Evolutionary conservation across 2,888 invertebrate genomes (phyloP).

Genomic region (Hetaerina titia): DNA sequence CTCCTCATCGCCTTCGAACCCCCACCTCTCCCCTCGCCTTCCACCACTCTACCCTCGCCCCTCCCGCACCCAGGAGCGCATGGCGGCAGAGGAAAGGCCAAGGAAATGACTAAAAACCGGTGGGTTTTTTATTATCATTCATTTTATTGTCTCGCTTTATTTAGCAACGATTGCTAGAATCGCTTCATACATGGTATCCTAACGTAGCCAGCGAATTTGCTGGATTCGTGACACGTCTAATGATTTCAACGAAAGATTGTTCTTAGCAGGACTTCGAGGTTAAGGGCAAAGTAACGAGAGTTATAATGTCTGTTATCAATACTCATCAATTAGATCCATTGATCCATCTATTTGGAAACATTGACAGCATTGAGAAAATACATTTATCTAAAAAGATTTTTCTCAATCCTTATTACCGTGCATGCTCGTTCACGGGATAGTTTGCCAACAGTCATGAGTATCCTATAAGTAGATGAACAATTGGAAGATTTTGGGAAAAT

Average conservation of each 20-base stretch:
- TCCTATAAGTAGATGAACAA: no score
- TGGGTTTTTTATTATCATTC: background rate
- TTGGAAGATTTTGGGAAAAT: no score
- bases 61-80: no score
- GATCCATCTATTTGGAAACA: no score
- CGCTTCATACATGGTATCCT: background rate
- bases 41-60: background rate
- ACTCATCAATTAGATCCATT: no score
- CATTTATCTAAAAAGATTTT: no score
- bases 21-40: background rate
- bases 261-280: background rate
- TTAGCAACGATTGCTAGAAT: background rate
- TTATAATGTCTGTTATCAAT: no score
- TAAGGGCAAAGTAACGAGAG: no score
- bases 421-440: no score
- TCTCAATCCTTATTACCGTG: no score
- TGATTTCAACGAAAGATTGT: background rate
- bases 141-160: background rate
- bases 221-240: background rate
- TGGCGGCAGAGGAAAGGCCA: background rate
- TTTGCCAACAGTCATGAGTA: no score
- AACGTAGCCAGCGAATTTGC: background rate
- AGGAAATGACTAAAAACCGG: background rate
- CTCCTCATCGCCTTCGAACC: background rate
- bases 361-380: no score